Percentiles rank a stretch among this genome's conserved stretches.
Conservation (phyloP, 2,113 vertebrate genomes). For the Gobius niger region DNA sequence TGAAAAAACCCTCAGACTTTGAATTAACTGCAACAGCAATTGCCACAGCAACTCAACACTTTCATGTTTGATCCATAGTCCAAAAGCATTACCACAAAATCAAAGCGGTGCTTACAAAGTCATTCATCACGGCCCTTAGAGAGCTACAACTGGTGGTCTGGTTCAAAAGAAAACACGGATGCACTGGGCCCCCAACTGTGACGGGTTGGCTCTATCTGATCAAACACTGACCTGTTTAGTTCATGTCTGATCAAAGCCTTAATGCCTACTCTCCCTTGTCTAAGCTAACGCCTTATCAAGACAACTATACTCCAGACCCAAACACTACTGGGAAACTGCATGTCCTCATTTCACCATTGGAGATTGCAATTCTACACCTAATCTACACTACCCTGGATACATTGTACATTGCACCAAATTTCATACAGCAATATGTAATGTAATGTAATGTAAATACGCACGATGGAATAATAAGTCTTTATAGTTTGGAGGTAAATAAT, state of each 20-base stretch:
- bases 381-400: too few relatives aligned
- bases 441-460: too few relatives aligned
- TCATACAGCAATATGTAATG: too few relatives aligned
- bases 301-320: background rate
- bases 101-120: constrained; percentile 36
- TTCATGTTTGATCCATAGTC: constrained; percentile 46
- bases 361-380: background rate
- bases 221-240: constrained; percentile 20
- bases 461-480: too few relatives aligned
- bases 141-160: background rate
- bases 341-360: background rate
- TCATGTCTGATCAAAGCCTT: constrained; percentile 39
- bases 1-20: constrained; percentile 15
- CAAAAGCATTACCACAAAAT: constrained; percentile 33
- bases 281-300: background rate
- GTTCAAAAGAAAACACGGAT: constrained; percentile 26
- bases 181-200: constrained; percentile 15
- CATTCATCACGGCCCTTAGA: constrained; percentile 11
- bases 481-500: too few relatives aligned
- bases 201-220: constrained; percentile 31
- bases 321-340: background rate
- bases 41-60: constrained; percentile 14
- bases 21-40: constrained; percentile 25
- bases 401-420: too few relatives aligned
- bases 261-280: constrained; percentile 4